Evolutionary conservation across 2,888 invertebrate species (phyloP).

Genomic region (Agrypnus murinus): DNA sequence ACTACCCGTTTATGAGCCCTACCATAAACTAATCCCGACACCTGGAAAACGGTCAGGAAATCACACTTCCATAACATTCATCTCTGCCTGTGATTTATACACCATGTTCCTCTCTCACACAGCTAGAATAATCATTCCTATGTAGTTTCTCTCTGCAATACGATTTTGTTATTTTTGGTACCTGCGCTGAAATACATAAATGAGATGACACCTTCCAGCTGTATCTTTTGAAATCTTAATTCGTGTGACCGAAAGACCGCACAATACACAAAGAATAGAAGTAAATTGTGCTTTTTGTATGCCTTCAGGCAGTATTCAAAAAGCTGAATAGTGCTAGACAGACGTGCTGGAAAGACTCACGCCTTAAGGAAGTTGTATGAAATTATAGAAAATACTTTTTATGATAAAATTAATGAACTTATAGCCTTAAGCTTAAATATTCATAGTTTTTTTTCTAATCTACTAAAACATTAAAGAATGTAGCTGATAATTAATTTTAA

Average conservation of each 20-base stretch:
- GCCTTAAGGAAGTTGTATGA: no score
- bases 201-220: constrained; percentile 63
- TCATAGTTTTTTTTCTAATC: no score
- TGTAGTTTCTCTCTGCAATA: no score
- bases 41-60: constrained; percentile 60
- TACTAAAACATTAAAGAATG: no score
- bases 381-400: no score
- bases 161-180: constrained; percentile 21
- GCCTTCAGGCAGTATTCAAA: no score
- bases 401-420: no score
- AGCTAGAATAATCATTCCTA: background rate
- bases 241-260: constrained; percentile 58
- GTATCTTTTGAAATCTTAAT: constrained; percentile 65
- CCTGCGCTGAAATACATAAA: constrained; percentile 54
- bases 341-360: no score
- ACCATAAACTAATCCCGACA: constrained; percentile 41
- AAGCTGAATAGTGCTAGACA: no score
- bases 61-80: constrained; percentile 62
- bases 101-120: constrained; percentile 50
- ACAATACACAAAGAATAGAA: constrained; percentile 33
- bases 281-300: constrained; percentile 15
- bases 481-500: no score
- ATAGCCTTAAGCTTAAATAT: no score
- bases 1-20: constrained; percentile 26
- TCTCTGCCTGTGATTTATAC: constrained; percentile 56